Evolutionary conservation across 2,113 vertebrate species (phyloP).

Genomic region (Fulica atra): DNA sequence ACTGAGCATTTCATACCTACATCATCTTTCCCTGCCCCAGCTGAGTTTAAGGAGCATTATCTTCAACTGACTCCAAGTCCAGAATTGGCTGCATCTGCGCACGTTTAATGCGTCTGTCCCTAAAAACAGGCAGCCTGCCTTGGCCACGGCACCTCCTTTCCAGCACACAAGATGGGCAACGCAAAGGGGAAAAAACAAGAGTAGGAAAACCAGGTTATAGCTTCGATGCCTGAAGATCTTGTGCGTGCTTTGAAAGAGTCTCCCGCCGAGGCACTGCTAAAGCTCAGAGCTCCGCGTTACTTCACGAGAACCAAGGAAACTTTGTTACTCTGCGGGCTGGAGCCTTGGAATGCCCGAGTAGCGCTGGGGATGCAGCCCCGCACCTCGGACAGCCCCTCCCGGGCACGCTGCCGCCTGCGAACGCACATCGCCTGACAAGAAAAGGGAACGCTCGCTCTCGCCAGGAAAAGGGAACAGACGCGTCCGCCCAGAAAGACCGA

Average conservation of each 20-base stretch:
- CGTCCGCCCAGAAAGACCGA: background rate
- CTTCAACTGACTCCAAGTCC: background rate
- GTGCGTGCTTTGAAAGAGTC: background rate
- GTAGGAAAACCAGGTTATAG: background rate
- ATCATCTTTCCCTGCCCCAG: background rate
- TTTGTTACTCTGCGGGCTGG: background rate
- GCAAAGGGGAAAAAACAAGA: background rate
- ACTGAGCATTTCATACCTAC: background rate
- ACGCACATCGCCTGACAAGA: background rate
- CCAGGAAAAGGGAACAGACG: background rate
- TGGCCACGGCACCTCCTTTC: background rate
- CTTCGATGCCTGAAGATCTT: background rate
- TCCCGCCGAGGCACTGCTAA: background rate
- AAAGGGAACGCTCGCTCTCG: background rate
- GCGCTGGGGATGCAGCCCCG: accelerated
- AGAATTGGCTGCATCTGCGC: background rate
- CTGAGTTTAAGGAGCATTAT: background rate
- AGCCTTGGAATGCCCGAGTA: background rate
- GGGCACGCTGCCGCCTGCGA: accelerated
- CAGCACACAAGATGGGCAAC: accelerated
- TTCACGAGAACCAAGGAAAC: background rate
- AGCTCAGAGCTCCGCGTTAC: background rate
- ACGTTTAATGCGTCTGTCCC: background rate
- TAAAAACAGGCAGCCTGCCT: accelerated
- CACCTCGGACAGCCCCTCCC: background rate